These are phyloP conservation scores for Odontamblyopus lacepedii DNA, from an alignment of 2,797 vertebrate species.

Conservation along the genomic window DNA sequence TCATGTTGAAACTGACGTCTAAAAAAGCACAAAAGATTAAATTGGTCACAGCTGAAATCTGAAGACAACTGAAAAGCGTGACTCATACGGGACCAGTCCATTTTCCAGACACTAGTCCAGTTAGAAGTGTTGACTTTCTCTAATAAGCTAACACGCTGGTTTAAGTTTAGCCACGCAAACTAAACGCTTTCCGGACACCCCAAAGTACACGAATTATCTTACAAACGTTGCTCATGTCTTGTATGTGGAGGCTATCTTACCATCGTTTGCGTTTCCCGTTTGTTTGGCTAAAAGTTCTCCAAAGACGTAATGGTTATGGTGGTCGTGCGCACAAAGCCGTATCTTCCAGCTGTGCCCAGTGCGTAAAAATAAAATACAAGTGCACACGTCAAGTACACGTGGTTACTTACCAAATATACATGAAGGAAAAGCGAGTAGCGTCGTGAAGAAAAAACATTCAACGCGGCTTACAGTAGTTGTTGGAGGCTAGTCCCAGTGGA, in stretches of 20 bases:
- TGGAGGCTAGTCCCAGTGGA: background rate
- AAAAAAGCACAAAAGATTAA: background rate
- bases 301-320: background rate
- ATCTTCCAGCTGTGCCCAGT: background rate
- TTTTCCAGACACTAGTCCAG: background rate
- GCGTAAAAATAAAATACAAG: background rate
- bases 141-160: background rate
- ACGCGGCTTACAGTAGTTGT: background rate
- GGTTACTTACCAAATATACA: background rate
- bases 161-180: background rate
- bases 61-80: background rate
- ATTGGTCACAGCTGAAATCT: background rate
- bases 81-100: background rate
- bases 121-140: background rate
- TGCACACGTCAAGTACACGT: background rate
- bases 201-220: background rate
- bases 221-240: background rate
- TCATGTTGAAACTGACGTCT: background rate
- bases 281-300: background rate
- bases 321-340: background rate
- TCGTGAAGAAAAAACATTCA: background rate
- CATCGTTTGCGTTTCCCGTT: background rate
- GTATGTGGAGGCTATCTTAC: background rate
- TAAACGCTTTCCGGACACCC: background rate
- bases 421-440: background rate